Evolutionary conservation across 2,113 vertebrate species (phyloP).

Genomic region (Phoxinus phoxinus): DNA sequence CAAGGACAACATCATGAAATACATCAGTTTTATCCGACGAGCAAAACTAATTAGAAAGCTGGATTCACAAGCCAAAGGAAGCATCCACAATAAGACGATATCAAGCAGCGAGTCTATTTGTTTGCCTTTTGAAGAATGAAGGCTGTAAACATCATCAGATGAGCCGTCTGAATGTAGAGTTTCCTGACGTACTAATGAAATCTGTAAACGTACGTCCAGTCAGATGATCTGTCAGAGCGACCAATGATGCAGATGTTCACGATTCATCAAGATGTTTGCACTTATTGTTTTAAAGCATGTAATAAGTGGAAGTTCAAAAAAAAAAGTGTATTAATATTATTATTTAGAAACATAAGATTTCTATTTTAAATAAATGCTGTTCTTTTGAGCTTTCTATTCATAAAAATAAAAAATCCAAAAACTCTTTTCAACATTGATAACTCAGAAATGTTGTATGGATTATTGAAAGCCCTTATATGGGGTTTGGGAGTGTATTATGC

Average conservation of each 20-base stretch:
- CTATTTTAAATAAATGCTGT: no score
- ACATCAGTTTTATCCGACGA: no score
- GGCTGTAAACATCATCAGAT: background rate
- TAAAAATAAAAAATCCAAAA: no score
- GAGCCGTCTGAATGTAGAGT: background rate
- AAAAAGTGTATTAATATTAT: no score
- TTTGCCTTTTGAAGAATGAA: background rate
- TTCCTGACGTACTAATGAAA: background rate
- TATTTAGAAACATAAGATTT: no score
- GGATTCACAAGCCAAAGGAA: background rate
- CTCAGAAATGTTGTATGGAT: no score
- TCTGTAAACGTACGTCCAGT: background rate
- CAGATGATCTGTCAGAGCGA: background rate
- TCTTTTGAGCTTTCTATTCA: no score
- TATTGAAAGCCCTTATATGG: no score
- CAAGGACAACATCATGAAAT: background rate
- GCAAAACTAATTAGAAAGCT: slow-evolving; percentile 15
- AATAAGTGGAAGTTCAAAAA: background rate
- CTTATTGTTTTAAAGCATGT: background rate
- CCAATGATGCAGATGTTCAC: background rate
- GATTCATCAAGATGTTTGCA: background rate
- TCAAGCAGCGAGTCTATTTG: background rate
- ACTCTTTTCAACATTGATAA: no score
- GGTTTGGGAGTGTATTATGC: no score
- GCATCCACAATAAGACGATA: background rate